Conservation (phyloP, 1,140 invertebrate genomes). For the Drosophila seguyi region DNA sequence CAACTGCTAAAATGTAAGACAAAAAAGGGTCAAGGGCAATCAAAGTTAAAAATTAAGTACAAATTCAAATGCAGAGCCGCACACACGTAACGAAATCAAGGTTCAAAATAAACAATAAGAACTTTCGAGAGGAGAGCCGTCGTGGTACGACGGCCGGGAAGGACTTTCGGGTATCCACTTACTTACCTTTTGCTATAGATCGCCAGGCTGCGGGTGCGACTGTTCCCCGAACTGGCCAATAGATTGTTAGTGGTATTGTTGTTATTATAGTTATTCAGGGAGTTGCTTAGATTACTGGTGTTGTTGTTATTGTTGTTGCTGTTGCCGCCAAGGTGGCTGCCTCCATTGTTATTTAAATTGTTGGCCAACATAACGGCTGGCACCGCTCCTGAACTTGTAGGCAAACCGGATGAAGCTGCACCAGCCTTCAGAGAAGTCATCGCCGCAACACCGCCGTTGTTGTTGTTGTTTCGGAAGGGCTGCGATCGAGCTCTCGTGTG, state of each 20-base stretch:
- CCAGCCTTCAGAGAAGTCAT: slow-evolving; percentile 13
- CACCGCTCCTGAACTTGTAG: slow-evolving; percentile 24
- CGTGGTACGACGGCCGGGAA: background rate
- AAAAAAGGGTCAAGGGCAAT: background rate
- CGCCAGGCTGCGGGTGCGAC: slow-evolving; percentile 79
- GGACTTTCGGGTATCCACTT: background rate
- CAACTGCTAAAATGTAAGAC: slow-evolving; percentile 24
- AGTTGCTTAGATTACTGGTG: slow-evolving; percentile 65
- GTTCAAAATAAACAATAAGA: slow-evolving; percentile 38
- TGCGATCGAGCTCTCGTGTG: slow-evolving; percentile 80
- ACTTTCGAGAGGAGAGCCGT: slow-evolving; percentile 18
- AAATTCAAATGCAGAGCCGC: slow-evolving; percentile 24
- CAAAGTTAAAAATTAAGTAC: slow-evolving; percentile 6
- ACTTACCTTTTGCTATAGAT: slow-evolving; percentile 85
- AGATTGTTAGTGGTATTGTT: slow-evolving; percentile 73
- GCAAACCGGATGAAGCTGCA: slow-evolving; percentile 9
- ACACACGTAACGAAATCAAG: slow-evolving; percentile 51
- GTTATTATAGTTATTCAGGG: slow-evolving; percentile 73
- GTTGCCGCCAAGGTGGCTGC: slow-evolving; percentile 7
- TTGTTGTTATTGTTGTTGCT: slow-evolving; percentile 45
- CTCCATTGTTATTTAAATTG: slow-evolving; percentile 45
- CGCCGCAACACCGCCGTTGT: slow-evolving; percentile 31
- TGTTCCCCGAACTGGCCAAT: slow-evolving; percentile 57
- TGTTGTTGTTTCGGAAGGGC: slow-evolving; percentile 78
- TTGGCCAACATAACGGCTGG: slow-evolving; percentile 29